phyloP scores from a whole-genome alignment of 2,888 invertebrate species.

The Serripes groenlandicus region DNA sequence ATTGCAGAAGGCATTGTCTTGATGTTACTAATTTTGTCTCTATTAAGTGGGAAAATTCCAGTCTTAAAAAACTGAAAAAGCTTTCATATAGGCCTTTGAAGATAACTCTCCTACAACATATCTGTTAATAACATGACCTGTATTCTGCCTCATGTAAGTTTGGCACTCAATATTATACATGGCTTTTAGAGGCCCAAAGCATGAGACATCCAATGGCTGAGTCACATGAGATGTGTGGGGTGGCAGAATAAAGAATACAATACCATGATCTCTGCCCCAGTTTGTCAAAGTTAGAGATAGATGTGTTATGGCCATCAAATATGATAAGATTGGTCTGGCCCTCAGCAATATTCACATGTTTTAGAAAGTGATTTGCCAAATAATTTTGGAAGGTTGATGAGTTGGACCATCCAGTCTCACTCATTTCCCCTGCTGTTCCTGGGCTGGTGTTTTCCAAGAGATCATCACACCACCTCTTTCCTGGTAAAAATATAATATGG shows the following conservation, averaged over 20 bases:
- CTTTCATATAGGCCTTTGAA: conserved; percentile 28
- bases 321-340: no score
- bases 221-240: conserved; percentile 48
- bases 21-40: conserved; percentile 8
- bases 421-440: conserved; percentile 36
- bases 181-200: conserved; percentile 45
- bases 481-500: no score
- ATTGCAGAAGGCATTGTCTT: conserved; percentile 2
- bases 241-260: conserved; percentile 40
- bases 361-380: conserved; percentile 30
- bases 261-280: conserved; percentile 38
- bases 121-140: conserved; percentile 25
- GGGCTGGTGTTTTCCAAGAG: conserved; percentile 19
- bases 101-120: conserved; percentile 33
- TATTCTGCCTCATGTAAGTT: conserved; percentile 24
- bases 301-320: conserved; percentile 55
- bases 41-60: conserved; percentile 17
- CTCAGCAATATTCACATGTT: conserved; percentile 20
- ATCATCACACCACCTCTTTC: conserved; percentile 26
- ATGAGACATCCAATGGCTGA: conserved; percentile 53
- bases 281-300: conserved; percentile 37
- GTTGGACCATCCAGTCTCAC: conserved; percentile 44
- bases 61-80: conserved; percentile 19
- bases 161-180: conserved; percentile 33
- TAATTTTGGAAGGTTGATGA: conserved; percentile 28